A percentile compares a stretch with the other conserved stretches of the same genome.
phyloP scores from a whole-genome alignment of 2,888 invertebrate genomes.

The Leucania comma region DNA sequence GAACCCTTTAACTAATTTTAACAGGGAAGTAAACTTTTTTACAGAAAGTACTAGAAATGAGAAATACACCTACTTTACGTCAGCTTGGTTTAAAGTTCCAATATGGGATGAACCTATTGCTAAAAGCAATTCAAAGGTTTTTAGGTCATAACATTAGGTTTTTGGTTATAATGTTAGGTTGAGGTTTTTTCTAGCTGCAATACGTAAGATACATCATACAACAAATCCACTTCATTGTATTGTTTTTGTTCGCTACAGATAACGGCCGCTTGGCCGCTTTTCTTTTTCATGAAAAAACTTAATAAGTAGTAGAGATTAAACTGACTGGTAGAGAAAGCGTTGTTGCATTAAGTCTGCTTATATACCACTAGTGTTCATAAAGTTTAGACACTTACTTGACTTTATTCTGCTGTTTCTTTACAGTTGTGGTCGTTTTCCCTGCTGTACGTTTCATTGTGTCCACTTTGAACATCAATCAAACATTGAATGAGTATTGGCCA shows the following conservation, averaged over 20 bases:
- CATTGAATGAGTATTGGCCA: slow-evolving; percentile 13
- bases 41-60: background rate
- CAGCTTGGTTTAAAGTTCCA: background rate
- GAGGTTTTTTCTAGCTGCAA: background rate
- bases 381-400: slow-evolving; percentile 32
- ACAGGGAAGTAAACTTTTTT: too few species aligned
- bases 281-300: background rate
- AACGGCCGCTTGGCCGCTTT: background rate
- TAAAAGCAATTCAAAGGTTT: background rate
- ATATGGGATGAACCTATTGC: background rate
- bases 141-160: background rate
- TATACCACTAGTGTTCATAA: too few species aligned
- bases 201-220: background rate
- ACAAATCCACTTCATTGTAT: slow-evolving; percentile 1
- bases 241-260: background rate
- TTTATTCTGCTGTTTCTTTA: slow-evolving; percentile 20
- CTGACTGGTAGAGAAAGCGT: too few species aligned
- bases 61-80: background rate
- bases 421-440: slow-evolving; percentile 4
- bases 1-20: too few species aligned
- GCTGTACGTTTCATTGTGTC: slow-evolving; percentile 31
- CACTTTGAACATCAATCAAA: background rate
- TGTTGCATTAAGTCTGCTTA: too few species aligned
- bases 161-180: background rate
- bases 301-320: background rate